Evolutionary conservation across 2,113 vertebrate genomes (phyloP).

Genomic region (Triplophysa tibetana): DNA sequence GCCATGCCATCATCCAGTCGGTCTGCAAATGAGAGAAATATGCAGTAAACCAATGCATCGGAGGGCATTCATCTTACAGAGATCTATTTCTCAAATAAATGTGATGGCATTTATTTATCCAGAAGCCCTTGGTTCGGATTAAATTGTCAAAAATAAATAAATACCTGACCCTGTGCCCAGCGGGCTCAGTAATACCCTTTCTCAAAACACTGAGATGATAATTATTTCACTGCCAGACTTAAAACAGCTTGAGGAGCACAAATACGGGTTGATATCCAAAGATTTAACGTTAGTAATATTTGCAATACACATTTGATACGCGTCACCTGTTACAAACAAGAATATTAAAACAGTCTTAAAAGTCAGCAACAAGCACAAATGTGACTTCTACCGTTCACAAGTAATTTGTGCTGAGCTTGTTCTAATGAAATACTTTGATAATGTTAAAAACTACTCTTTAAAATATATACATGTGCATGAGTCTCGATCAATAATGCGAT

Average conservation of each 20-base stretch:
- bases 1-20: slow-evolving; percentile 85
- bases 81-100: slow-evolving; percentile 26
- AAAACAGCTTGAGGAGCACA: neutral
- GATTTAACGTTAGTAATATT: no score
- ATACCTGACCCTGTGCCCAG: slow-evolving; percentile 4
- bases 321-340: neutral
- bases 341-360: neutral
- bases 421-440: neutral
- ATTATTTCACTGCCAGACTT: neutral
- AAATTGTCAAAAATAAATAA: slow-evolving; percentile 20
- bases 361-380: neutral
- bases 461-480: neutral
- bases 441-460: neutral
- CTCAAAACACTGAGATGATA: neutral
- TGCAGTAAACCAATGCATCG: slow-evolving; percentile 29
- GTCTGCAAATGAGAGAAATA: slow-evolving; percentile 70
- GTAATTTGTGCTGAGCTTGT: no score
- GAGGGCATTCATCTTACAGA: slow-evolving; percentile 15
- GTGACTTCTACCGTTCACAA: neutral
- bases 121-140: slow-evolving; percentile 24
- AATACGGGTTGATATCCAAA: neutral
- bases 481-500: neutral
- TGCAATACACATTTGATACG: neutral
- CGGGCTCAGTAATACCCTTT: neutral
- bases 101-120: slow-evolving; percentile 15